Base-by-base conservation (phyloP, 2,888 invertebrate species). In the Zele albiditarsus region DNA sequence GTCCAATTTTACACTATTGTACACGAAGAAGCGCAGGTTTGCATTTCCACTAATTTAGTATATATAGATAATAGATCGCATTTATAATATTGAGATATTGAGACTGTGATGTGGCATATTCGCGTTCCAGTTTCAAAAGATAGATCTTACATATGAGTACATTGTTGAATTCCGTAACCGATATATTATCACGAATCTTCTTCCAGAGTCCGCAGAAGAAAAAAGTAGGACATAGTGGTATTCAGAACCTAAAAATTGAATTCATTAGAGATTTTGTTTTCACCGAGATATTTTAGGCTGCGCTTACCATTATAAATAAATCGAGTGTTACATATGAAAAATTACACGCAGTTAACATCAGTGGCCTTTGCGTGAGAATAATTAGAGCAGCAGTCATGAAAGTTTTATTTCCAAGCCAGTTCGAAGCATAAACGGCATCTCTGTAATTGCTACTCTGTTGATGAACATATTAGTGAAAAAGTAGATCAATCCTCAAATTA, bases 161-260 rank as follows among this genome's bases (percentile, higher is more conserved):
- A 12, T 46, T 16, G 4, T 46, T n/a, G 4, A n/a, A n/a, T n/a
- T n/a, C 16, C n/a, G 16, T 16, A n/a, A 46, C 16, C 16, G 6
- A 4, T n/a, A 3, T 1, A 0, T 2, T 5, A n/a, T 46, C 16
- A 27, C 2, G 8, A 8, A 25, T 28, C 28, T 1, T 27, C n/a
- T 60, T 60, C 20, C 20, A 79, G 25, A 5, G 78, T 75, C 71
- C 72, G 74, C 14, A 80, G 66, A 42, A 80, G 38, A 53, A 79
- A 78, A 73, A 78, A 80, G 25, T 80, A 80, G 8, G 79, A 80
- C 46, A 77, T 60, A 3, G 80, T 74, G 3, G 80, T 79, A 23
- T 80, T 80, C 1, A 76, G n/a, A 14, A 80, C 66, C 80, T 80
- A 75, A 23, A 65, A 27, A 10, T 31, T 49, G 23, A 63, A 20